Evolutionary conservation across 1,140 invertebrate genomes (phyloP).

Genomic region (Ditylenchus dipsaci): DNA sequence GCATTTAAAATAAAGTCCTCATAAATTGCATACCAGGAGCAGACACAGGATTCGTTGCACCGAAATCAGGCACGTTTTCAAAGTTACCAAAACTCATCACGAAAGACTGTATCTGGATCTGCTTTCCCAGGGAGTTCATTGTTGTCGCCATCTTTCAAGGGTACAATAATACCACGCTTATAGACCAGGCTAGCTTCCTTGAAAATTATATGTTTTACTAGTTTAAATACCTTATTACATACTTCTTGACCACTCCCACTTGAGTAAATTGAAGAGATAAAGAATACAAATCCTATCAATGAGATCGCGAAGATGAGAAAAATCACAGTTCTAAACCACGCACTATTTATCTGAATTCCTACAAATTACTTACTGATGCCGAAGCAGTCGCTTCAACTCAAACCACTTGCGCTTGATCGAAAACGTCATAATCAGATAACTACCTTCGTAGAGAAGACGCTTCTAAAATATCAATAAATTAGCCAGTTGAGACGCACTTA

Average conservation of each 20-base stretch:
- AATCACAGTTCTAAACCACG: conserved; percentile 35
- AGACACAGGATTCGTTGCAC: conserved; percentile 17
- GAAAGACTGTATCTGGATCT: conserved; percentile 50
- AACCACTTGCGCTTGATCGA: conserved; percentile 35
- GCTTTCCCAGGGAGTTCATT: conserved; percentile 42
- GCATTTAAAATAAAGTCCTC: neutral
- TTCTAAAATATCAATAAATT: too few relatives aligned
- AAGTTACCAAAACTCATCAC: conserved; percentile 47
- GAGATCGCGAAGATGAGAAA: conserved; percentile 31
- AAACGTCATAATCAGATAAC: conserved; percentile 13
- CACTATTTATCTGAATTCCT: conserved; percentile 5
- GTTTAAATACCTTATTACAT: conserved; percentile 14
- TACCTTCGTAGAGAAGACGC: neutral
- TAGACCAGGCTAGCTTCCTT: neutral
- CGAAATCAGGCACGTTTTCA: conserved; percentile 32
- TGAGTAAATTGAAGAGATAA: conserved; percentile 18
- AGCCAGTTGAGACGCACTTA: too few relatives aligned
- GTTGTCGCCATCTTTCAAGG: neutral
- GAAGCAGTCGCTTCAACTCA: conserved; percentile 31
- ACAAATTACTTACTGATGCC: conserved; percentile 42
- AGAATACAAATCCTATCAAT: conserved; percentile 35
- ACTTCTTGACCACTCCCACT: conserved; percentile 17
- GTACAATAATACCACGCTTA: too few relatives aligned
- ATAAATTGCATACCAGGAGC: conserved; percentile 35
- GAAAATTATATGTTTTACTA: conserved; percentile 2